These are phyloP conservation scores for Macrotis lagotis DNA, from an alignment of 2,113 vertebrate species.

Conservation along the genomic window DNA sequence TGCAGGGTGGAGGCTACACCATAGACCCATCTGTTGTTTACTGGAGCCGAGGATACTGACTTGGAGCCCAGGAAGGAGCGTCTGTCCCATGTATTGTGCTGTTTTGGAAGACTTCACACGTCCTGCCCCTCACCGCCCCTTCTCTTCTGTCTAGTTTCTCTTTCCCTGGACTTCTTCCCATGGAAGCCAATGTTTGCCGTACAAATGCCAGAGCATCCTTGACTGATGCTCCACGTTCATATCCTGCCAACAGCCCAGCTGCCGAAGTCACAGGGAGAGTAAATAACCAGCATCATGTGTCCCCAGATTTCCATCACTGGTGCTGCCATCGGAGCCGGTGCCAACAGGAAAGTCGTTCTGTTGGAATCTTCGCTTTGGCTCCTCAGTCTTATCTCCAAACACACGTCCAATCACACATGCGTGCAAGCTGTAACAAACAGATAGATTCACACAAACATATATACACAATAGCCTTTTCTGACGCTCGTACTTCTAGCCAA, in stretches of 20 bases:
- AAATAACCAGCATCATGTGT: constrained; percentile 82
- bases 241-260: constrained; percentile 83
- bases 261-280: constrained; percentile 76
- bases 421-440: neutral
- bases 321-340: constrained; percentile 70
- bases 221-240: constrained; percentile 83
- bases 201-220: constrained; percentile 77
- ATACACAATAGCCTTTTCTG: constrained; percentile 35
- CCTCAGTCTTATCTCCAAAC: constrained; percentile 5
- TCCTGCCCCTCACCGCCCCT: constrained; percentile 72
- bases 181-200: constrained; percentile 77
- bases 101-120: constrained; percentile 71
- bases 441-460: constrained; percentile 20
- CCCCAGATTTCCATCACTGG: constrained; percentile 71
- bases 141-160: constrained; percentile 77
- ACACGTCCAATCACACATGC: neutral
- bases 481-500: constrained; percentile 28
- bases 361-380: constrained; percentile 59
- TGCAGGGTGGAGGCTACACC: neutral
- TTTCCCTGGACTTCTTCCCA: constrained; percentile 81
- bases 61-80: constrained; percentile 59
- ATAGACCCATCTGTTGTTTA: constrained; percentile 61
- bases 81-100: constrained; percentile 61
- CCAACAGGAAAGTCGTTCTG: constrained; percentile 58
- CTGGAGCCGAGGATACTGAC: constrained; percentile 31